Conservation (phyloP, 1,140 invertebrate genomes). For the Drosophila bipectinata region DNA sequence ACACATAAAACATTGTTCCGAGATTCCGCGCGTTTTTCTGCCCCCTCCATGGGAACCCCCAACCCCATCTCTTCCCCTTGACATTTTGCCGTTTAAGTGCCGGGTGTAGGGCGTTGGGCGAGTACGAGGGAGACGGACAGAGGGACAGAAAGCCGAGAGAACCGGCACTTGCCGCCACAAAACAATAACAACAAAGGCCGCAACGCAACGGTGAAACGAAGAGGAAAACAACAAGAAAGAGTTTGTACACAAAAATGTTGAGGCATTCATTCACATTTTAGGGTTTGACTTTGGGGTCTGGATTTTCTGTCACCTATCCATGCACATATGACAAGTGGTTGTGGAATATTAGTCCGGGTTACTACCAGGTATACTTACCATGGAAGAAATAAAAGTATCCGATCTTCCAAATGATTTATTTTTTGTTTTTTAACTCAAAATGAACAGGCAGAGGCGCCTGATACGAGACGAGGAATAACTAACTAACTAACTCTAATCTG, state of each 20-base stretch:
- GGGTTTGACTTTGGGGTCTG: too few species aligned
- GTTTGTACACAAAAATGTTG: constrained; percentile 58
- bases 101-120: constrained; percentile 23
- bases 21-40: constrained; percentile 46
- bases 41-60: constrained; percentile 8
- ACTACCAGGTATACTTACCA: too few species aligned
- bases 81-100: constrained; percentile 46
- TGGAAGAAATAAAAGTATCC: too few species aligned
- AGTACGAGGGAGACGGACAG: constrained; percentile 29
- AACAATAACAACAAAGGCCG: constrained; percentile 70
- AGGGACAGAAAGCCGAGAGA: constrained; percentile 22
- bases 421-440: too few species aligned
- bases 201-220: constrained; percentile 37
- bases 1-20: constrained; percentile 61
- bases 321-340: too few species aligned
- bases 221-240: constrained; percentile 51
- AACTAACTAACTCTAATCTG: too few species aligned
- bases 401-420: too few species aligned
- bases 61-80: constrained; percentile 13
- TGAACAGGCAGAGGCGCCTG: too few species aligned
- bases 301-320: neutral
- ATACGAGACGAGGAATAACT: too few species aligned
- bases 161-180: constrained; percentile 63
- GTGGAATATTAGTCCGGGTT: too few species aligned
- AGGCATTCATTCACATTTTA: constrained; percentile 50